Evolutionary conservation across 2,888 invertebrate species (phyloP).

Genomic region (Tachystola acroxantha): DNA sequence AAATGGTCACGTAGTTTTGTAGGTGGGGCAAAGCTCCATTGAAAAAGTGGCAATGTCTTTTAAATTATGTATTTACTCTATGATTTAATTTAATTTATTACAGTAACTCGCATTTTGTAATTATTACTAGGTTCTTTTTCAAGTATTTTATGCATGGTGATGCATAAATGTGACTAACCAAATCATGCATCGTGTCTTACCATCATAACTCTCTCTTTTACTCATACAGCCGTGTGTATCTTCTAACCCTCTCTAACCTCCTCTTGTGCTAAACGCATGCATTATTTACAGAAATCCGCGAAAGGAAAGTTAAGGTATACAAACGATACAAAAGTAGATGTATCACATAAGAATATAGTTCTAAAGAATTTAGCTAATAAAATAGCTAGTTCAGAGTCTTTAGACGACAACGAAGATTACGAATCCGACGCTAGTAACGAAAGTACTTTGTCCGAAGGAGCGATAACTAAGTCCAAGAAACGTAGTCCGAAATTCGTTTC

Average conservation of each 20-base stretch:
- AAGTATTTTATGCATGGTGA: background rate
- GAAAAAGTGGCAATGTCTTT: too few species aligned
- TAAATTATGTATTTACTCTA: too few species aligned
- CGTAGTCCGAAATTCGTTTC: conserved; percentile 69
- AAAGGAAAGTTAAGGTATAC: conserved; percentile 55
- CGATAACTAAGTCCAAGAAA: conserved; percentile 49
- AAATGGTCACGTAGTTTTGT: too few species aligned
- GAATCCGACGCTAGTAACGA: conserved; percentile 66
- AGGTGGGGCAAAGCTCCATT: too few species aligned
- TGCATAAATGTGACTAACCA: conserved; percentile 9
- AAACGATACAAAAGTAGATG: conserved; percentile 55
- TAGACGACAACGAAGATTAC: conserved; percentile 49
- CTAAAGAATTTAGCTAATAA: conserved; percentile 65
- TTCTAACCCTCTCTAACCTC: conserved; percentile 38
- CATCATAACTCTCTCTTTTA: conserved; percentile 14
- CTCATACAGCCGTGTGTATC: conserved; percentile 13
- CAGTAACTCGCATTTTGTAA: too few species aligned
- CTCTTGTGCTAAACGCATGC: conserved; percentile 16
- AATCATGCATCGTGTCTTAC: conserved; percentile 16
- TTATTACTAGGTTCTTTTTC: too few species aligned
- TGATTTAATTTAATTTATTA: too few species aligned
- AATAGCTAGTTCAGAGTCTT: conserved; percentile 59
- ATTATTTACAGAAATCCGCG: conserved; percentile 52
- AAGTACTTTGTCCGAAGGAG: conserved; percentile 66
- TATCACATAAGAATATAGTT: conserved; percentile 65